These are phyloP conservation scores for Microdon myrmicae DNA, from an alignment of 2,888 invertebrate species.

Conservation along the genomic window DNA sequence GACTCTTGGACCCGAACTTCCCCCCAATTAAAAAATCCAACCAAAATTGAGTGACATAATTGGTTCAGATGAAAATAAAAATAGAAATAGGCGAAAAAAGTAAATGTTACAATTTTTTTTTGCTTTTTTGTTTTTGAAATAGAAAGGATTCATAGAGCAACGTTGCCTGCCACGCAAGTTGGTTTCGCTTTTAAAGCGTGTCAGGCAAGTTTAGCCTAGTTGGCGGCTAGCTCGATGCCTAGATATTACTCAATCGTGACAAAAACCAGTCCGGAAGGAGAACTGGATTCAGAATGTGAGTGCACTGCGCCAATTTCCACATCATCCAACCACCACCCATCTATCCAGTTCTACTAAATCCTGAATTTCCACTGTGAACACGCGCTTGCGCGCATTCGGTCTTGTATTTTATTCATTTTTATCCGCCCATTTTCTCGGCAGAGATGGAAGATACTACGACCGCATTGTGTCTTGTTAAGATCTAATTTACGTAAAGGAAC, in stretches of 20 bases:
- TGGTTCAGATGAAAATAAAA: constrained; percentile 41
- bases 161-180: not conserved
- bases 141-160: constrained; percentile 36
- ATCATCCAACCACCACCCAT: constrained; percentile 44
- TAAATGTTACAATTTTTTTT: no score
- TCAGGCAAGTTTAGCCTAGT: not conserved
- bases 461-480: constrained; percentile 52
- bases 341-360: no score
- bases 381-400: constrained; percentile 12
- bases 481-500: constrained; percentile 52
- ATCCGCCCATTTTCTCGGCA: constrained; percentile 50
- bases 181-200: constrained; percentile 41
- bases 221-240: constrained; percentile 18
- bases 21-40: constrained; percentile 41
- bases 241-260: constrained; percentile 40
- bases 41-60: constrained; percentile 44
- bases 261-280: constrained; percentile 49
- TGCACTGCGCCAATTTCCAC: constrained; percentile 41
- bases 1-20: constrained; percentile 12
- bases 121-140: no score
- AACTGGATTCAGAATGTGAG: constrained; percentile 45
- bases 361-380: constrained; percentile 23
- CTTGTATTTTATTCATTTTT: constrained; percentile 39
- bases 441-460: constrained; percentile 45
- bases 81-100: no score